Conservation (phyloP, 2,888 invertebrate genomes). For the Drosophila melanosoma region DNA sequence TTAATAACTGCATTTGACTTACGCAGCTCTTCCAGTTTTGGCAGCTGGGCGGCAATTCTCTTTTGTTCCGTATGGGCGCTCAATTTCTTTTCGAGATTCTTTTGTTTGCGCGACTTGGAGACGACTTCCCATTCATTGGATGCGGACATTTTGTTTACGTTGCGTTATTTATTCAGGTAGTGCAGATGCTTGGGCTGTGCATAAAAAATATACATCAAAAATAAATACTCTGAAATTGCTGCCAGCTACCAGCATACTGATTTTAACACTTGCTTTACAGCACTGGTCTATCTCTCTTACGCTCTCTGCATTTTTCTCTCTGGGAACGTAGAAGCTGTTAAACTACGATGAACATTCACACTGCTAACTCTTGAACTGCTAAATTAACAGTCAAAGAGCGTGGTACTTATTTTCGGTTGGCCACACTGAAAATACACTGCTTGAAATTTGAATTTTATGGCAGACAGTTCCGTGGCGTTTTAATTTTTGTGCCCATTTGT, state of each 20-base stretch:
- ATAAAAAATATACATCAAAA: conserved; percentile 21
- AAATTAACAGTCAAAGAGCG: neutral
- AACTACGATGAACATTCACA: neutral
- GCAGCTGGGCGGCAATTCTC: conserved; percentile 86
- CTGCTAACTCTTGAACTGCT: neutral
- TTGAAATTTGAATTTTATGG: conserved; percentile 11
- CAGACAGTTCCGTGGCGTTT: too few relatives aligned
- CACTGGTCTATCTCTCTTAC: conserved; percentile 23
- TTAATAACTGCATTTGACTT: conserved; percentile 81
- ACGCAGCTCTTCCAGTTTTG: conserved; percentile 92
- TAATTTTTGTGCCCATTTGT: neutral
- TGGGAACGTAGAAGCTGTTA: neutral
- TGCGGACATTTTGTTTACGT: conserved; percentile 33
- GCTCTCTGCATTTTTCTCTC: neutral
- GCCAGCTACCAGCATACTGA: conserved; percentile 37
- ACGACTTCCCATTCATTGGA: conserved; percentile 89
- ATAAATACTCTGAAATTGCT: conserved; percentile 38
- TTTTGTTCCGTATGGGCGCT: conserved; percentile 86
- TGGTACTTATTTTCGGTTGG: neutral
- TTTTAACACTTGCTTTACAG: conserved; percentile 11
- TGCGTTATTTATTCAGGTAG: conserved; percentile 20
- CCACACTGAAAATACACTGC: conserved; percentile 1
- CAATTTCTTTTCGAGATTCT: conserved; percentile 85
- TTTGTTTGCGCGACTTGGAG: conserved; percentile 88
- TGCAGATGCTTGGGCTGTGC: conserved; percentile 28